A percentile compares a stretch with the other conserved stretches of the same genome.
These are phyloP conservation scores for Epizoanthus ramosus DNA, from an alignment of 92 coral and sea anemone genomes.

Conservation along the genomic window DNA sequence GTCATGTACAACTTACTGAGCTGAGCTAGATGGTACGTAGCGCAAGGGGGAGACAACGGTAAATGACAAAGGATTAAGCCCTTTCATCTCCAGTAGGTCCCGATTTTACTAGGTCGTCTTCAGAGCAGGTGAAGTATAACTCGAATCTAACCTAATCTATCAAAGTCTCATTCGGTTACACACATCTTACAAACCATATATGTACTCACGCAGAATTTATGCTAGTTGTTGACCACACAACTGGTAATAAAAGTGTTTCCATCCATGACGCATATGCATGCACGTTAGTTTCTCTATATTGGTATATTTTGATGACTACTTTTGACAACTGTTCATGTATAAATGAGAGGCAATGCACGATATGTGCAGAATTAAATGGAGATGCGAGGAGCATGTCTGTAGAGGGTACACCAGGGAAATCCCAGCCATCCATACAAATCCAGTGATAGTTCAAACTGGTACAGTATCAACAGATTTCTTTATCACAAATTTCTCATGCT, in stretches of 20 bases:
- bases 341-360: constrained; percentile 2
- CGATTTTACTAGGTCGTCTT: background rate
- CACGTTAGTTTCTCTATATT: background rate
- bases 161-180: background rate
- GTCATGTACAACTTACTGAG: background rate
- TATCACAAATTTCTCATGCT: background rate
- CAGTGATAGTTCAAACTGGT: constrained; percentile 7
- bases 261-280: background rate
- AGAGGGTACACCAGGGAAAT: background rate
- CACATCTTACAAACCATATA: background rate
- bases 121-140: background rate
- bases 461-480: background rate
- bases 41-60: background rate
- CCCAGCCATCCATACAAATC: constrained; percentile 10
- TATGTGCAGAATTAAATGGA: constrained; percentile 48
- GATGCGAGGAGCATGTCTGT: background rate
- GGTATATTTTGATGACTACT: background rate
- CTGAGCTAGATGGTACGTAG: background rate
- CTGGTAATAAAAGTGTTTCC: background rate
- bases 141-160: background rate
- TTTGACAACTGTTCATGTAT: constrained; percentile 13
- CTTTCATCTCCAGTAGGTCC: background rate
- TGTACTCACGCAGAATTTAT: background rate
- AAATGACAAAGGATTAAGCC: background rate
- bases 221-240: background rate